Conservation (phyloP, 2,797 vertebrate genomes). For the Eurystomus glaucurus region DNA sequence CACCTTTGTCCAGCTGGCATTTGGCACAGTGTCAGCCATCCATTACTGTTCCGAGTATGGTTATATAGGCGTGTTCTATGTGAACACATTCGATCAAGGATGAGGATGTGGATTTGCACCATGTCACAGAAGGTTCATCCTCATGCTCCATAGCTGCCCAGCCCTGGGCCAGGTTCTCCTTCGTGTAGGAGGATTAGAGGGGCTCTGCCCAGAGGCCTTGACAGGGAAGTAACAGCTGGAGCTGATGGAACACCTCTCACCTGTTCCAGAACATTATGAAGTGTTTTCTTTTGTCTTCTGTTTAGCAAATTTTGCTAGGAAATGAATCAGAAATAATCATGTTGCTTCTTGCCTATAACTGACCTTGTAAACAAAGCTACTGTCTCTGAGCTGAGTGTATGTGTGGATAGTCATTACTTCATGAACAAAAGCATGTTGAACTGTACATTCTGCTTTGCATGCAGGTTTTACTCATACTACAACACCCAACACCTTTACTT, state of each 20-base stretch:
- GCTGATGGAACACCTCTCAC: background rate
- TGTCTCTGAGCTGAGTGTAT: background rate
- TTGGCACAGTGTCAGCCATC: background rate
- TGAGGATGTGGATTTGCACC: background rate
- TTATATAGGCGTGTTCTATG: background rate
- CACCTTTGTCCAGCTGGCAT: background rate
- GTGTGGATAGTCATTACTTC: background rate
- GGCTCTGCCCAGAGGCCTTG: background rate
- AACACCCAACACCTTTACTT: slow-evolving; percentile 75
- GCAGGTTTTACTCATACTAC: slow-evolving; percentile 79
- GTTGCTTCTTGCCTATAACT: background rate
- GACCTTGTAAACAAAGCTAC: background rate
- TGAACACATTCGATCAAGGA: background rate
- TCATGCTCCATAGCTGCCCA: rapidly evolving
- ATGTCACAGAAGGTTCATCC: background rate
- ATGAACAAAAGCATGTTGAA: background rate
- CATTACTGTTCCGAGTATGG: background rate
- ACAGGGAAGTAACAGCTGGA: background rate
- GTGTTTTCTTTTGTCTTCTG: background rate
- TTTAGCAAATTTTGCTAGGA: background rate
- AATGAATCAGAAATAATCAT: background rate
- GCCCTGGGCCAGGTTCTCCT: background rate
- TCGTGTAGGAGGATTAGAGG: background rate
- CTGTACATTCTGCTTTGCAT: background rate
- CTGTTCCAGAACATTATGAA: background rate